These are phyloP conservation scores for Megaleporinus macrocephalus DNA, from an alignment of 2,113 vertebrate genomes.

Conservation along the genomic window DNA sequence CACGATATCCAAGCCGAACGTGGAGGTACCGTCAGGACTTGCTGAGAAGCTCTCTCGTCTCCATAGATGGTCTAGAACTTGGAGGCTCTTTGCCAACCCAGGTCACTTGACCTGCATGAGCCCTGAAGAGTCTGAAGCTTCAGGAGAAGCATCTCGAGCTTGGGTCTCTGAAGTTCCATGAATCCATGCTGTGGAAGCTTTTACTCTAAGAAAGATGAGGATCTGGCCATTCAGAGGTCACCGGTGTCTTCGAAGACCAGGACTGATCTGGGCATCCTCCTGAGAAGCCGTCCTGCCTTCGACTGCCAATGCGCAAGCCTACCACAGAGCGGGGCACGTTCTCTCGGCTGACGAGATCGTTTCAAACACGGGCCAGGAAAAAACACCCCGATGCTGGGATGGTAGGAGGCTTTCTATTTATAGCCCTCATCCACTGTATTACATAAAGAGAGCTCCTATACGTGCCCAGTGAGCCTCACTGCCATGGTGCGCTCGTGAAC, in stretches of 20 bases:
- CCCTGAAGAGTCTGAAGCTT: neutral
- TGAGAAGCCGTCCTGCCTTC: neutral
- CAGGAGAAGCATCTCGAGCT: no score
- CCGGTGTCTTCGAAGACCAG: neutral
- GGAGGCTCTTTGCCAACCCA: neutral
- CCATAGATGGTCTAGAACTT: neutral
- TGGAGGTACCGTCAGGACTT: neutral
- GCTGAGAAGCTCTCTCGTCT: neutral
- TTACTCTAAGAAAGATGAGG: neutral
- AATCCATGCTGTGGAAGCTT: neutral
- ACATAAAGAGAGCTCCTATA: conserved; percentile 38
- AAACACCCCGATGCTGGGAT: neutral
- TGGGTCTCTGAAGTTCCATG: neutral
- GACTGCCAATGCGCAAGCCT: neutral
- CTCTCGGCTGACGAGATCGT: neutral
- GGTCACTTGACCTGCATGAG: neutral
- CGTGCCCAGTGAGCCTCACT: conserved; percentile 5
- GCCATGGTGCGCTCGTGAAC: conserved; percentile 25
- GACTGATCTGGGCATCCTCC: neutral
- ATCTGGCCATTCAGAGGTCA: neutral
- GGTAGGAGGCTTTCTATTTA: conserved; percentile 23
- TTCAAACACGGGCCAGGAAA: neutral
- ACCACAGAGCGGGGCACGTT: neutral
- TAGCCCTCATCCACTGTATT: conserved; percentile 29
- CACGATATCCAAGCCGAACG: neutral